phyloP scores from a whole-genome alignment of 2,888 invertebrate species.

The Mantis religiosa region DNA sequence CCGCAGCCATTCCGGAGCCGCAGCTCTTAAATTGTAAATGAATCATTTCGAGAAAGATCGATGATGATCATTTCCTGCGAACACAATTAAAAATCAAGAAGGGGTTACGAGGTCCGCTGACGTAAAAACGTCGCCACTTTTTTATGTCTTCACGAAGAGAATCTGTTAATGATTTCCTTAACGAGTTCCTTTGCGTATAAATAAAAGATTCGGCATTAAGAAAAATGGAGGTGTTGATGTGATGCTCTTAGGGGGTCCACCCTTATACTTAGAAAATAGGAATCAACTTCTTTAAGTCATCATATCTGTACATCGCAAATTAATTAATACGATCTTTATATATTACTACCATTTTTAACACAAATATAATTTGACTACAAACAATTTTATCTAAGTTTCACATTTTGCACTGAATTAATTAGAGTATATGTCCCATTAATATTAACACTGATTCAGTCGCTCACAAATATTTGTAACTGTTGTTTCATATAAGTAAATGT shows the following conservation, averaged over 20 bases:
- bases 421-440: too few species aligned
- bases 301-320: neutral
- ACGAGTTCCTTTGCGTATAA: neutral
- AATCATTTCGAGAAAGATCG: neutral
- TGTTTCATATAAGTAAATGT: too few species aligned
- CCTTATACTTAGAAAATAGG: neutral
- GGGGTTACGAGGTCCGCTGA: neutral
- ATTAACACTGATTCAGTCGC: too few species aligned
- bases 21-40: neutral
- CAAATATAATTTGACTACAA: too few species aligned
- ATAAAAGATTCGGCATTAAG: neutral
- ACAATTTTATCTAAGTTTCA: too few species aligned
- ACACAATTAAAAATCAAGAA: neutral
- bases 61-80: neutral
- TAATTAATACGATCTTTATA: too few species aligned
- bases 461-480: too few species aligned
- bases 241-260: neutral
- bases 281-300: neutral
- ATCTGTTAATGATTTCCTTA: neutral
- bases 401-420: too few species aligned
- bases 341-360: too few species aligned
- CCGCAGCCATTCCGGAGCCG: neutral
- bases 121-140: neutral
- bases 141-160: neutral
- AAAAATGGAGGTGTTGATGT: neutral